Percentiles rank a stretch among this genome's conserved stretches.
phyloP scores from a whole-genome alignment of 2,113 vertebrate genomes.

The Grallaria varia region DNA sequence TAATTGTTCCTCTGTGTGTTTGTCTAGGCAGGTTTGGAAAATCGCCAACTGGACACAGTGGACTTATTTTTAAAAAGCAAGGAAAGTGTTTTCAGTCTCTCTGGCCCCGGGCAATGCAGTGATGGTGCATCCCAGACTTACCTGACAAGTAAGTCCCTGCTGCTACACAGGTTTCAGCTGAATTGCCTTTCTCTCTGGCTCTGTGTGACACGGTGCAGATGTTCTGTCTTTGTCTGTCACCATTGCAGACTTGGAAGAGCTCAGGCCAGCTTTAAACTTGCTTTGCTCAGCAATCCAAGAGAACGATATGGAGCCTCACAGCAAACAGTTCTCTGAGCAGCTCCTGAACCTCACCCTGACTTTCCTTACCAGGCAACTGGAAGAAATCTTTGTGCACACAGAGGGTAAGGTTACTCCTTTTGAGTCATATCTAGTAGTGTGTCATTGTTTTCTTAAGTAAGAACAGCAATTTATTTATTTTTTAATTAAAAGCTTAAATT shows the following conservation, averaged over 20 bases:
- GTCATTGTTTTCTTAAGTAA: neutral
- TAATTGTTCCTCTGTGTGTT: neutral
- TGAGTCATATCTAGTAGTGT: neutral
- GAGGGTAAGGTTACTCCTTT: conserved; percentile 65
- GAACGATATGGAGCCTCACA: conserved; percentile 86
- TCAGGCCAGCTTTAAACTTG: conserved; percentile 87
- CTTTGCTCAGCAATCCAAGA: conserved; percentile 85
- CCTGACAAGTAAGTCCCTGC: conserved; percentile 74
- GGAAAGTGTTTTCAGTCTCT: conserved; percentile 80
- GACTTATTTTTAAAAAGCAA: conserved; percentile 97
- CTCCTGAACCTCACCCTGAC: conserved; percentile 84
- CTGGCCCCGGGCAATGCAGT: conserved; percentile 49
- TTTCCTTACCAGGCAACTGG: conserved; percentile 87
- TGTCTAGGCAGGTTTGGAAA: conserved; percentile 90
- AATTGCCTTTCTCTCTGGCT: neutral
- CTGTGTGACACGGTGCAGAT: rapidly evolving
- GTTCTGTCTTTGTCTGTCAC: neutral
- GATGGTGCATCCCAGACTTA: conserved; percentile 51
- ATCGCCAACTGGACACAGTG: conserved; percentile 93
- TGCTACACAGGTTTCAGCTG: rapidly evolving
- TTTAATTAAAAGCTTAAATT: neutral
- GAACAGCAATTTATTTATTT: neutral
- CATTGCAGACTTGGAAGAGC: conserved; percentile 80
- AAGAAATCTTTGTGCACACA: conserved; percentile 71
- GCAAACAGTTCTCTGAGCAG: conserved; percentile 92